Evolutionary conservation across 2,113 vertebrate genomes (phyloP).

Genomic region (Anser cygnoides): DNA sequence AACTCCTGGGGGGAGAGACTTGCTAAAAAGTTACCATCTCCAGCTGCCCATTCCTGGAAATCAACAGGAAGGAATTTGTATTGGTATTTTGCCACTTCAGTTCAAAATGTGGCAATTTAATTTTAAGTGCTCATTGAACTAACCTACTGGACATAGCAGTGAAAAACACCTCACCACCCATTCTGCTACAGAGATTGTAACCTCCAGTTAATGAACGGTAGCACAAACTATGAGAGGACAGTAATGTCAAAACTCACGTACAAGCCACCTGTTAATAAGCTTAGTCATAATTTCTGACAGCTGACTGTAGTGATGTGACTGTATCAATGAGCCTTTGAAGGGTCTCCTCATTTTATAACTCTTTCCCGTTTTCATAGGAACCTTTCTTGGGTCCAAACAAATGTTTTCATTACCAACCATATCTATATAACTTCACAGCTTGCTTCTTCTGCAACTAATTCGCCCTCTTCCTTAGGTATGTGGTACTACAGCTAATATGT

Average conservation of each 20-base stretch:
- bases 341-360: background rate
- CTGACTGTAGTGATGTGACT: background rate
- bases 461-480: background rate
- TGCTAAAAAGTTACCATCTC: conserved; percentile 11
- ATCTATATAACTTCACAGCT: background rate
- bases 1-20: no score
- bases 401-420: background rate
- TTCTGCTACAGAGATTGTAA: background rate
- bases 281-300: background rate
- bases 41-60: conserved; percentile 46
- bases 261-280: accelerated
- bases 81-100: background rate
- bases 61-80: background rate
- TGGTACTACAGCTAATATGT: background rate
- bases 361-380: background rate
- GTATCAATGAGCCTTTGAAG: background rate
- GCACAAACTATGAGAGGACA: background rate
- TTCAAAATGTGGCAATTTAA: background rate
- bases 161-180: background rate
- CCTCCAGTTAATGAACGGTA: accelerated
- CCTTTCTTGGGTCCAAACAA: background rate
- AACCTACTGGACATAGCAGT: background rate
- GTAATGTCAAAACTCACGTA: background rate
- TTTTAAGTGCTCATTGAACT: background rate
- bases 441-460: background rate